A percentile compares a stretch with the other conserved stretches of the same genome.
phyloP scores from a whole-genome alignment of 1,140 invertebrate species.

The fruit fly (Drosophila melanogaster) region DNA sequence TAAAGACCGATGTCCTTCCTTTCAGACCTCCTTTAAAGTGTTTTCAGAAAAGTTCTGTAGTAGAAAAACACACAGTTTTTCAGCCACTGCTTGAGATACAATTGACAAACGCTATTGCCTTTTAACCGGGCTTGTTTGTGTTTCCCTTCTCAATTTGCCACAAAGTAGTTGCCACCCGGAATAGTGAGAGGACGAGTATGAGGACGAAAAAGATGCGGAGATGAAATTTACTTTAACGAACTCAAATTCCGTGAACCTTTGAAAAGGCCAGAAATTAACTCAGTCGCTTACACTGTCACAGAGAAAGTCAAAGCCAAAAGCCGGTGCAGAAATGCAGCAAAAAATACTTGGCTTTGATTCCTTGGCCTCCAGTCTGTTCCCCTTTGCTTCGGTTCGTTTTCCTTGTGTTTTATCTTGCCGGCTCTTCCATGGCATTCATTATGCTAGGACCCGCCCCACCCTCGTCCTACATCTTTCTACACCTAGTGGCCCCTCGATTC shows the following conservation, averaged over 20 bases:
- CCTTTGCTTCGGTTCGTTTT: conserved; percentile 38
- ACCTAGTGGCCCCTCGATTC: conserved; percentile 12
- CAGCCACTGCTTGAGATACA: conserved; percentile 6
- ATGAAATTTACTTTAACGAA: conserved; percentile 46
- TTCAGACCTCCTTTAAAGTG: not conserved
- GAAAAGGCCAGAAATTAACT: conserved; percentile 46
- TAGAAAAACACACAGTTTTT: conserved; percentile 11
- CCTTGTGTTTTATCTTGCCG: conserved; percentile 33
- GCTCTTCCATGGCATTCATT: conserved; percentile 56
- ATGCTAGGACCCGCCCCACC: conserved; percentile 5
- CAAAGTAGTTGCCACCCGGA: conserved; percentile 38
- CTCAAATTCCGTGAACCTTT: conserved; percentile 47
- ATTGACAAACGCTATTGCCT: conserved; percentile 40
- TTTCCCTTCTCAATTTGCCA: conserved; percentile 44
- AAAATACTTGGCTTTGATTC: conserved; percentile 60
- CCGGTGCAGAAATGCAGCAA: conserved; percentile 43
- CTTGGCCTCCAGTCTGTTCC: conserved; percentile 3
- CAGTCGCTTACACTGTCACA: conserved; percentile 39
- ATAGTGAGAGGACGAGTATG: not conserved
- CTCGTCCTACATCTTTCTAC: not conserved
- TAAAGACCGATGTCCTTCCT: not conserved
- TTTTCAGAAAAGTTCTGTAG: not conserved
- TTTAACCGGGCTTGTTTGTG: conserved; percentile 38
- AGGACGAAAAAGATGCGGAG: conserved; percentile 4
- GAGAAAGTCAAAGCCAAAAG: conserved; percentile 40